Base-by-base conservation (phyloP, 1,140 invertebrate species). In the Drosophila baimaii region DNA sequence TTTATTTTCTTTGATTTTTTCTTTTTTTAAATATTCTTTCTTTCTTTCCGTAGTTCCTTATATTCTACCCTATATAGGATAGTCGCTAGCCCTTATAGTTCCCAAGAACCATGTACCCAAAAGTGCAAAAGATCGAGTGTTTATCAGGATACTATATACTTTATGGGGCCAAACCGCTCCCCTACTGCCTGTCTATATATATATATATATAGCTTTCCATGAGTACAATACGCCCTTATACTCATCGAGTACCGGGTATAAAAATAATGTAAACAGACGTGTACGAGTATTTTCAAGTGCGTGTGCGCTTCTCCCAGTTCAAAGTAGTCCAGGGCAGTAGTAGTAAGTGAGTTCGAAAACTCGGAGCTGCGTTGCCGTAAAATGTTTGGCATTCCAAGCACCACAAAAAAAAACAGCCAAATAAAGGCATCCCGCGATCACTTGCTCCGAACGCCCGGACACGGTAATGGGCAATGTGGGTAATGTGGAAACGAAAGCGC, bases 401-500 rank as follows among this genome's bases (percentile, higher is more conserved):
- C 63, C 52, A 57, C 52, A 63, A 64, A 70, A 76, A 43, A 47
- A 5, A 33, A 19, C 33, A 35, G 10, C 31, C 61, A 74, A 85
- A 86, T 76, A 86, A 88, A 86, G 71, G 71, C 71, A 79, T 37
- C 61, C 37, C 43, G 49, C 77, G 64, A 82, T 74, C 65, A 61
- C 58, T 69, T 64, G 59, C 69, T 81, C 64, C 23, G 57, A 61
- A 33, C 51, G 58, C 63, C 77, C 41, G 43, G 35, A 54, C 39
- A 33, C 23, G 31, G 25, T 41, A 54, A 54, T 37, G 51, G 31
- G 31, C 31, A 13, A 33, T 33, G 31, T n/a, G 46, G 73, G 47
- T 27, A 52, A 84, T 77, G 72, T 68, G 64, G 79, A 76, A 88
- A 79, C 39, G 76, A 80, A 83, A 86, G 77, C 79, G 83, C 83